Evolutionary conservation across 2,888 invertebrate species (phyloP).

Genomic region (Agapetus fuscipes): DNA sequence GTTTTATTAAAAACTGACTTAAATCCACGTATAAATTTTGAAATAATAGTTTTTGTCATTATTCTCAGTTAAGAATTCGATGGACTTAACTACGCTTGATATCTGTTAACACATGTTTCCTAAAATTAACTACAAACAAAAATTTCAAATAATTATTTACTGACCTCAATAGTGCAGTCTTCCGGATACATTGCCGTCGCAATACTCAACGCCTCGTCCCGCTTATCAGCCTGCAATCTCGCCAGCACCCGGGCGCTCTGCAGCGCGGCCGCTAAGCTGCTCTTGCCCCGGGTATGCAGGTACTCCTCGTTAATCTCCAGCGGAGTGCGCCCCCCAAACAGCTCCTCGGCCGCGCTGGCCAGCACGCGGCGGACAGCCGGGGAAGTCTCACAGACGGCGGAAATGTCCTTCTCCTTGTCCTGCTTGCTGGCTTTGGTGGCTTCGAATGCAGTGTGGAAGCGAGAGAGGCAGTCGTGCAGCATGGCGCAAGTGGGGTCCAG

Average conservation of each 20-base stretch:
- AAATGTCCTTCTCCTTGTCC: conserved; percentile 38
- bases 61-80: no score
- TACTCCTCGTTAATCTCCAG: conserved; percentile 60
- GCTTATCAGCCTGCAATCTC: conserved; percentile 57
- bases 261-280: conserved; percentile 66
- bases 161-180: conserved; percentile 22
- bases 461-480: conserved; percentile 78
- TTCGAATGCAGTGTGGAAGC: conserved; percentile 54
- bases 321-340: conserved; percentile 50
- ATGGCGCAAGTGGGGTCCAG: conserved; percentile 67
- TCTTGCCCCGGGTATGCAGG: conserved; percentile 44
- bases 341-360: conserved; percentile 40
- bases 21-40: no score
- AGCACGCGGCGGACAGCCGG: conserved; percentile 48
- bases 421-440: conserved; percentile 35
- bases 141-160: neutral
- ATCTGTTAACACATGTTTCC: no score
- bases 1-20: no score
- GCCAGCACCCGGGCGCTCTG: conserved; percentile 78
- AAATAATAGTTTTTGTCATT: no score
- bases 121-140: no score
- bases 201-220: conserved; percentile 53
- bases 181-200: conserved; percentile 45
- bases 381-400: conserved; percentile 39
- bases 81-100: no score